Conservation (phyloP, 2,888 invertebrate species). For the Corythucha ciliata region DNA sequence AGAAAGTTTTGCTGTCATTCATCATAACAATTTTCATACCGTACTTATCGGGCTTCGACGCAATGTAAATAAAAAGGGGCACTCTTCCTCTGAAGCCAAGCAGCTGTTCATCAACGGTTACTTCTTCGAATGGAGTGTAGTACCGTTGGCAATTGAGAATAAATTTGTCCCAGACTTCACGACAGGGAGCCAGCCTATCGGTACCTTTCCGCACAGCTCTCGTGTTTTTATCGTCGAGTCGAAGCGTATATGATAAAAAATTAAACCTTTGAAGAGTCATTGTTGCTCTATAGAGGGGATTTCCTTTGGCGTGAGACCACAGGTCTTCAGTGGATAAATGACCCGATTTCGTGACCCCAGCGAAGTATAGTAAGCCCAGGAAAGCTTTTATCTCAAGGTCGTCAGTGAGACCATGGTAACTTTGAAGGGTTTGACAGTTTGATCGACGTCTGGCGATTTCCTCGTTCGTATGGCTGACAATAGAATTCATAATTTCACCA, state of each 20-base stretch:
- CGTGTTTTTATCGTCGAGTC: constrained; percentile 9
- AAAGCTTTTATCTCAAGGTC: constrained; percentile 5
- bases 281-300: constrained; percentile 8
- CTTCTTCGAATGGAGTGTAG: constrained; percentile 15
- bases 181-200: constrained; percentile 17
- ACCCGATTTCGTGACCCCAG: constrained; percentile 15
- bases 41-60: constrained; percentile 15
- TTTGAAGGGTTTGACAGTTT: neutral
- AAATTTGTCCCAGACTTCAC: constrained; percentile 17
- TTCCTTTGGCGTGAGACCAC: constrained; percentile 9
- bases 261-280: neutral
- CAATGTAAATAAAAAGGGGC: constrained; percentile 3
- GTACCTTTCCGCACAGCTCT: neutral
- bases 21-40: constrained; percentile 9
- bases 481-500: neutral
- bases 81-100: constrained; percentile 17
- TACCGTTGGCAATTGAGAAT: constrained; percentile 11
- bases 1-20: constrained; percentile 18
- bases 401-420: constrained; percentile 8
- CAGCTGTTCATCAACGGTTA: constrained; percentile 17
- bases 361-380: constrained; percentile 12
- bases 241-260: constrained; percentile 13
- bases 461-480: constrained; percentile 7
- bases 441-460: constrained; percentile 2
- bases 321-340: constrained; percentile 8